Base-by-base conservation (phyloP, 2,797 vertebrate species). In the Philypnodon macrostomus region DNA sequence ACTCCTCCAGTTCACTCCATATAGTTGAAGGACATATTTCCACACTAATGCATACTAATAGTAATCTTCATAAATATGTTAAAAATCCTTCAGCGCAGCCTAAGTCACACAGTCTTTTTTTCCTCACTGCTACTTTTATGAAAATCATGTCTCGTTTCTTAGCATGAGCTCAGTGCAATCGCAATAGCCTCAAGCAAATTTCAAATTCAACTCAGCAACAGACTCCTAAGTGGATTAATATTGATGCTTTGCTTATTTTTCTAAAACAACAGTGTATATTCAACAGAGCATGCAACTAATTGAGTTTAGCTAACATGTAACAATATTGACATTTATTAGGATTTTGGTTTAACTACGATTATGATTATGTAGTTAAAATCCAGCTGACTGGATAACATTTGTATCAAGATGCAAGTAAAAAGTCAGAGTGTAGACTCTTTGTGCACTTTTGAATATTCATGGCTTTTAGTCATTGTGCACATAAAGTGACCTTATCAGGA, bases 181-280 rank as follows among this genome's bases (percentile, higher is more conserved):
- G 18, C 19, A 24, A 34, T 35, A 34, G 45, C 45, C 30, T 35
- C 18, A 34, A 34, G 45, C 45, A 46, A 18, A 34, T 47, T 34
- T 21, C 24, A 47, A 47, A 34, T 33, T 24, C 45, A 47, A 34
- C 9, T 9, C 31, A 33, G 19, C 31, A 35, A 23, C 18, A 34
- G 15, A 47, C 13, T 23, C 32, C 19, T 34, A 23, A 34, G 30
- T 47, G 31, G 35, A 34, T 47, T 34, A 47, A 47, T 34, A 47
- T 34, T 47, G 45, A 47, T 34, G 31, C 9, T 4, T 23, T 47
- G 17, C 32, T 24, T 34, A 34, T 24, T 47, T 47, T 47, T 47
- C 19, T 34, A 31, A 44, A 44, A 44, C 45, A 46, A 32, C 44
- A 36, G 9, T 47, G 2, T 18, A 12, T 34, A 24, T 47, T 34